Base-by-base conservation (phyloP, 2,888 invertebrate genomes). In the Chromoteleia sp. region DNA sequence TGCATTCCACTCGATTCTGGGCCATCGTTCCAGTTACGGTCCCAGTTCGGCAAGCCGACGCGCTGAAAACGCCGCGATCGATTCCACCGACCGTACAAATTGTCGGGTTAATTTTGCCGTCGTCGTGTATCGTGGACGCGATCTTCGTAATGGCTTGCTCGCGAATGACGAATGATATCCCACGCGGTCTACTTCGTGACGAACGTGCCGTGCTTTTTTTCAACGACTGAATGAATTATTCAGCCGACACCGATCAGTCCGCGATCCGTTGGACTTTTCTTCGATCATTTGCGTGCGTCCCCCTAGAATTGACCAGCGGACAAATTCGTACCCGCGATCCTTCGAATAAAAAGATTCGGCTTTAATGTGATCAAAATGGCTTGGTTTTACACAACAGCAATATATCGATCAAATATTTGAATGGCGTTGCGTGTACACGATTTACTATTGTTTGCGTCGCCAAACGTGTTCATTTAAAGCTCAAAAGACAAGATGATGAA, bases 61-160 rank as follows among this genome's bases (percentile, higher is more conserved):
- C 2, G 48, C 43, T 58, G 73, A 39, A 73, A 78, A 65, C 39
- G 54, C 36, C 30, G 25, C 19, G 58, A 54, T 39, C 48, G 17
- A 21, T 50, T 45, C 68, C 33, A 54, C 52, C 19, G 81, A 78
- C 80, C 81, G 84, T 77, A 83, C 81, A 83, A 84, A 85, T 85
- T 86, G 85, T 81, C 78, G 63, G 68, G 65, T 83, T 84, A 87
- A 87, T 86, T 85, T 86, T 61, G 52, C 78, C 54, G 76, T 79
- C 83, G 71, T 76, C 76, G 81, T 52, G 21, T 82, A 83, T 83
- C 84, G 48, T 61, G 73, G 65, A 67, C 83, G 65, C 75, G 83
- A 83, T 83, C 83, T 82, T 84, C 77, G 79, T 82, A 83, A 84
- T 82, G 68, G 65, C 67, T 70, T 21, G 71, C 56, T 58, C 58